These are phyloP conservation scores for Edolisoma coerulescens DNA, from an alignment of 2,113 vertebrate species.

Conservation along the genomic window DNA sequence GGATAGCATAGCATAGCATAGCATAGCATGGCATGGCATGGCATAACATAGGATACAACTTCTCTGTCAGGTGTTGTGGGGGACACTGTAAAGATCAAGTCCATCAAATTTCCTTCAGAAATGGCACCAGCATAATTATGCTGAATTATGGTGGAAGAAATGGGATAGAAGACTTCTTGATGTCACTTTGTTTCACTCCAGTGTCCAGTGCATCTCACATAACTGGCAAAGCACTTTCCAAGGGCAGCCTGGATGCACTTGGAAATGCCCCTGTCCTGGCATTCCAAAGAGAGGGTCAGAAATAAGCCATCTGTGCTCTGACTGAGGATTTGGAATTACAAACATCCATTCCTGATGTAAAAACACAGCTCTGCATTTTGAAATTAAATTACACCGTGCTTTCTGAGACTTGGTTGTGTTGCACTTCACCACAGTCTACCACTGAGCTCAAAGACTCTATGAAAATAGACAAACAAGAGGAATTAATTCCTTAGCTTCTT, in stretches of 20 bases:
- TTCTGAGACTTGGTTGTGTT: background rate
- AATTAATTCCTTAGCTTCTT: background rate
- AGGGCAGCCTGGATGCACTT: background rate
- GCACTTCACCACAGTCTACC: background rate
- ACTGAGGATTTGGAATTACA: background rate
- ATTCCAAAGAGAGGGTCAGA: background rate
- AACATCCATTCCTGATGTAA: background rate
- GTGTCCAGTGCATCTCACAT: background rate
- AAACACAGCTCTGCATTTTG: background rate
- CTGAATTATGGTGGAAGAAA: background rate
- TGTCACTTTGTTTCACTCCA: background rate
- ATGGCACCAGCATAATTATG: background rate
- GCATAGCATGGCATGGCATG: background rate
- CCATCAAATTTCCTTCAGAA: background rate
- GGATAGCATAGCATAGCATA: rapidly evolving
- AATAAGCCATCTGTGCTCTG: background rate
- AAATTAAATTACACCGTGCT: background rate
- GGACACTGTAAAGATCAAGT: background rate
- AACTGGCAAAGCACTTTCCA: background rate
- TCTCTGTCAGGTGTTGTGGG: background rate
- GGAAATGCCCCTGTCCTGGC: background rate
- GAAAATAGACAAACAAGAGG: background rate
- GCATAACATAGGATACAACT: background rate
- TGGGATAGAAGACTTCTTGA: background rate
- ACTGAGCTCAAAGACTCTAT: background rate